Evolutionary conservation across 2,797 vertebrate species (phyloP).

Genomic region (Emydoidea blandingii): DNA sequence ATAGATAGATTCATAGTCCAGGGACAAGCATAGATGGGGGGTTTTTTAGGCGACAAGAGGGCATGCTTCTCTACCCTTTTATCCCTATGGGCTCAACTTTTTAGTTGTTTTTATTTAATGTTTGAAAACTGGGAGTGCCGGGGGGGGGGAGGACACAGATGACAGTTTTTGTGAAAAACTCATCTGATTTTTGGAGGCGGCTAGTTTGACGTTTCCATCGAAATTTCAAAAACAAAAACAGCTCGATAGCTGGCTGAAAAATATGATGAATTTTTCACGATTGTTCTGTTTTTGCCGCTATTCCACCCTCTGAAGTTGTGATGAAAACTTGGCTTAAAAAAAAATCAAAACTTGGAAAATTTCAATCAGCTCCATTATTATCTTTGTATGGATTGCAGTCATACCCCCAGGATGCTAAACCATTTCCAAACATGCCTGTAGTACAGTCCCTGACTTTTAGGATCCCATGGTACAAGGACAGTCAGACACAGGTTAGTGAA

Average conservation of each 20-base stretch:
- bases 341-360: neutral
- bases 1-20: neutral
- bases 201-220: neutral
- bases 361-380: neutral
- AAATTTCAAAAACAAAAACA: neutral
- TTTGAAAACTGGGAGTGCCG: neutral
- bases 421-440: constrained; percentile 11
- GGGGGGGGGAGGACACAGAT: no score
- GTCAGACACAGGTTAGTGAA: constrained; percentile 47
- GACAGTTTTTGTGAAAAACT: neutral
- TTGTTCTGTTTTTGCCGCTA: neutral
- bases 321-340: constrained; percentile 33
- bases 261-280: constrained; percentile 60
- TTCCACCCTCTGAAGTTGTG: neutral
- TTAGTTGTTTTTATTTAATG: neutral
- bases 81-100: neutral
- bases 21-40: fast-evolving
- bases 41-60: neutral
- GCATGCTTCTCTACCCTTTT: neutral
- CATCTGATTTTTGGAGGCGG: neutral
- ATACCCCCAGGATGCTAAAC: neutral
- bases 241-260: constrained; percentile 14
- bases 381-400: neutral
- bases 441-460: neutral
- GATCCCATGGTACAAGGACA: neutral